These are phyloP conservation scores for Melieria crassipennis DNA, from an alignment of 2,888 invertebrate genomes.

Conservation along the genomic window DNA sequence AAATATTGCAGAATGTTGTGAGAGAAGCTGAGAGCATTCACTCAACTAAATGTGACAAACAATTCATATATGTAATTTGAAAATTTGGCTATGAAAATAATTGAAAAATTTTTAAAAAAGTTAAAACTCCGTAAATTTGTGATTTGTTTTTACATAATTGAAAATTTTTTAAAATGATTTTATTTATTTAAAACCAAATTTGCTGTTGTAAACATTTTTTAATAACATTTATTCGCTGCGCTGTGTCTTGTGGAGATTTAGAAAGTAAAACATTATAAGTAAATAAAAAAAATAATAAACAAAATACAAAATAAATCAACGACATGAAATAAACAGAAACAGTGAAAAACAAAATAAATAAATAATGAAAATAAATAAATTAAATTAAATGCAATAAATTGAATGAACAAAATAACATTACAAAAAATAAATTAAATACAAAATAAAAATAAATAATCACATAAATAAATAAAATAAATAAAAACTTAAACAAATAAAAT, in stretches of 20 bases:
- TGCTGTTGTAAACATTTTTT: too few relatives aligned
- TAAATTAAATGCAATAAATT: background rate
- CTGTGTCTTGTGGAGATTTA: background rate
- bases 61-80: too few relatives aligned
- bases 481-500: constrained; percentile 1
- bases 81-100: background rate
- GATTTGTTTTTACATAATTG: too few relatives aligned
- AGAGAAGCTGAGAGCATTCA: too few relatives aligned
- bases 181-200: background rate
- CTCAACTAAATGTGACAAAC: too few relatives aligned
- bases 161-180: background rate
- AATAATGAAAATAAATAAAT: background rate
- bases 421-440: constrained; percentile 1
- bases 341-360: background rate
- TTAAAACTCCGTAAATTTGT: background rate
- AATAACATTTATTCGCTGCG: too few relatives aligned
- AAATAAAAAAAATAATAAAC: background rate
- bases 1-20: too few relatives aligned
- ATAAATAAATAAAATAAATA: constrained; percentile 1
- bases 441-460: constrained; percentile 15
- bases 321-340: background rate
- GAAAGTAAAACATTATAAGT: background rate
- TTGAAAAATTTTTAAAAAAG: background rate
- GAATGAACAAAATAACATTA: background rate
- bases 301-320: background rate